Conservation (phyloP, 2,797 vertebrate species). For the Limnodromus scolopaceus region DNA sequence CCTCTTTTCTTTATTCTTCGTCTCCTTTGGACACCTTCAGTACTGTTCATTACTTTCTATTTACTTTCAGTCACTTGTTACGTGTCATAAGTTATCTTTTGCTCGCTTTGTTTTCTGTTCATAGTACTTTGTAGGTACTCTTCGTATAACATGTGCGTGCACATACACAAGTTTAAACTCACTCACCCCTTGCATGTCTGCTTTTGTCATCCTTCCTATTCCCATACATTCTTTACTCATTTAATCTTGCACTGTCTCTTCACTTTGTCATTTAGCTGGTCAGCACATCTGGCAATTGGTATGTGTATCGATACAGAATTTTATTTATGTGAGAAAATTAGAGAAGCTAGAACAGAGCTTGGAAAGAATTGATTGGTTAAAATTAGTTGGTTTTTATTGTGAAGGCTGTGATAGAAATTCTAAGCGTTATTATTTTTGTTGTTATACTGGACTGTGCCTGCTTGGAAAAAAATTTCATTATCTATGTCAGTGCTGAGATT, state of each 20-base stretch:
- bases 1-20: not conserved
- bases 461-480: not conserved
- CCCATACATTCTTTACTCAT: not conserved
- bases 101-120: not conserved
- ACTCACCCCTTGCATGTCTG: not conserved
- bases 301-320: not conserved
- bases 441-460: not conserved
- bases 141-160: rapidly evolving
- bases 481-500: not conserved
- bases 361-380: not conserved
- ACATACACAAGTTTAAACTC: not conserved
- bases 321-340: not conserved
- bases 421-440: not conserved
- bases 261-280: not conserved
- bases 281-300: not conserved
- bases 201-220: not conserved
- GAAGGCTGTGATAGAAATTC: not conserved
- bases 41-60: not conserved
- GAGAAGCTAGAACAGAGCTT: not conserved
- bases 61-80: not conserved
- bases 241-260: not conserved
- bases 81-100: not conserved
- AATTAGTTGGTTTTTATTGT: not conserved
- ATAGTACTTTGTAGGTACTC: not conserved
- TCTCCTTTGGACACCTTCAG: not conserved